A percentile compares a stretch with the other conserved stretches of the same genome.
Conservation (phyloP, 2,888 invertebrate genomes). For the Campoplex capitator region DNA sequence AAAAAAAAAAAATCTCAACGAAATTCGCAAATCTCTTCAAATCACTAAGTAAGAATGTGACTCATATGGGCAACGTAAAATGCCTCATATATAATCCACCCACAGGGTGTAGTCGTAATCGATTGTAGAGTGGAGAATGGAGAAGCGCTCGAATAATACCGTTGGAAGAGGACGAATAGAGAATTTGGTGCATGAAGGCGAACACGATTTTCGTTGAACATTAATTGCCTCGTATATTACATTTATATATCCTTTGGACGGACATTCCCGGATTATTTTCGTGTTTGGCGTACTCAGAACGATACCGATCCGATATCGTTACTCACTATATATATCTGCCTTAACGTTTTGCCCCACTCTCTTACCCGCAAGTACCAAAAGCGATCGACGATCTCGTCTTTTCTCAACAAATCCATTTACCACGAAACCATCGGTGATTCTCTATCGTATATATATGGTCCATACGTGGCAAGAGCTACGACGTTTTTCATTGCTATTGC, state of each 20-base stretch:
- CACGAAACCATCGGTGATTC: conserved; percentile 63
- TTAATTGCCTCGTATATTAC: conserved; percentile 73
- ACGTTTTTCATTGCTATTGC: conserved; percentile 54
- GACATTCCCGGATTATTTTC: conserved; percentile 67
- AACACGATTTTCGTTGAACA: conserved; percentile 69
- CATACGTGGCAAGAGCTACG: conserved; percentile 49
- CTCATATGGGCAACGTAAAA: not conserved
- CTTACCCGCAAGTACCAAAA: conserved; percentile 28
- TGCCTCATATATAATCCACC: conserved; percentile 14
- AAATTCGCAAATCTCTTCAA: not conserved
- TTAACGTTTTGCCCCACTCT: not conserved
- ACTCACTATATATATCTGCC: conserved; percentile 56
- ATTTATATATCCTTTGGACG: conserved; percentile 68
- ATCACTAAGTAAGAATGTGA: not conserved
- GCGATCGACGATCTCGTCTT: conserved; percentile 52
- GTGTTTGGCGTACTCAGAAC: conserved; percentile 57
- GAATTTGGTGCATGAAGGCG: conserved; percentile 52
- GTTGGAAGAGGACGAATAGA: conserved; percentile 50
- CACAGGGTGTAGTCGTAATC: conserved; percentile 26
- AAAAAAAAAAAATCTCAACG: not conserved
- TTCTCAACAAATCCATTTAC: conserved; percentile 70
- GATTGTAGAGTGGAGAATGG: conserved; percentile 32
- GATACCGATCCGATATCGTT: conserved; percentile 64
- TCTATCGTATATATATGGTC: conserved; percentile 31
- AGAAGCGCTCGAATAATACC: conserved; percentile 39